Percentiles rank a stretch among this genome's conserved stretches.
phyloP scores from a whole-genome alignment of 37 sponge, comb jelly and placozoan genomes.

The Chondrilla cf. caribensis region DNA sequence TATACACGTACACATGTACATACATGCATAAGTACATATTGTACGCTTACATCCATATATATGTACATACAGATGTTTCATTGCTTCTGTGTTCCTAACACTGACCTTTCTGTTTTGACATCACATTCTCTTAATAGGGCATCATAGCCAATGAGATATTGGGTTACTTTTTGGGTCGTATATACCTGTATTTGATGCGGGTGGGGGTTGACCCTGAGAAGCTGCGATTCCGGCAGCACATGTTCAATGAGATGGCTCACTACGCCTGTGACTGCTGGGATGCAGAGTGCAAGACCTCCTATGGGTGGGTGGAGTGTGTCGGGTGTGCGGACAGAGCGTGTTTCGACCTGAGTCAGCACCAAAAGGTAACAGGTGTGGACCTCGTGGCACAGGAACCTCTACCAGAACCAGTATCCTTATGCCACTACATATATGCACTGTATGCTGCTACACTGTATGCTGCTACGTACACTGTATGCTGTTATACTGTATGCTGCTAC shows the following conservation, averaged over 20 bases:
- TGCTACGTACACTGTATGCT: too few species aligned
- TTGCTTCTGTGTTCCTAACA: too few species aligned
- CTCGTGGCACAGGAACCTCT: conserved; percentile 71
- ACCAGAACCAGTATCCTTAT: conserved; percentile 77
- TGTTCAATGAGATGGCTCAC: conserved; percentile 99
- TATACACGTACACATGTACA: too few species aligned
- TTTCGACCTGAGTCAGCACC: conserved; percentile 83
- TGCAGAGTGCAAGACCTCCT: conserved; percentile 95
- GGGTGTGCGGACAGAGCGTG: conserved; percentile 98
- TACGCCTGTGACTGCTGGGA: conserved; percentile 99
- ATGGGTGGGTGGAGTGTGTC: conserved; percentile 99
- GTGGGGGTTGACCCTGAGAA: conserved; percentile 75
- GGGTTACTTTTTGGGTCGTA: conserved; percentile 92
- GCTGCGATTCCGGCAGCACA: conserved; percentile 94
- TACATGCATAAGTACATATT: too few species aligned
- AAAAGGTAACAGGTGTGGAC: conserved; percentile 57
- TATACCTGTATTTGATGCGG: conserved; percentile 67
- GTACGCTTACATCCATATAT: too few species aligned
- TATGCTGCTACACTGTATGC: too few species aligned
- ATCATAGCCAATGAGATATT: conserved; percentile 79
- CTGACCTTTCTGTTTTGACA: too few species aligned
- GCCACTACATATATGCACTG: too few species aligned
- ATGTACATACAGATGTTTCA: too few species aligned
- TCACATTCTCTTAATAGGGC: too few species aligned
- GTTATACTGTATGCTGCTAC: too few species aligned